Base-by-base conservation (phyloP, 1,140 invertebrate genomes). In the Streblospio benedicti region DNA sequence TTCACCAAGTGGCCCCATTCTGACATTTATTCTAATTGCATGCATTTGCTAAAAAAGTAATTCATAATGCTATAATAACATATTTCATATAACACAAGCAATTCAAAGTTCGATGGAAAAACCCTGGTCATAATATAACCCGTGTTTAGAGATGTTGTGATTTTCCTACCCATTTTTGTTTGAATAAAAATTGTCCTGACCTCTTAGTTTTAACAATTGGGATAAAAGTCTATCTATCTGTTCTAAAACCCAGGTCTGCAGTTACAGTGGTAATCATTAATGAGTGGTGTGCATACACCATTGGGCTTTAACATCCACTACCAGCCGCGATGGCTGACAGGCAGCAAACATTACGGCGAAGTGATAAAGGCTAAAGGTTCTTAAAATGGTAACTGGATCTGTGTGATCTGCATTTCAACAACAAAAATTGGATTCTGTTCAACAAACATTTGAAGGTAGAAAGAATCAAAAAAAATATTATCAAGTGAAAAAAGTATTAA, bases 221-320 rank as follows among this genome's bases (percentile, higher is more conserved):
- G n/a, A n/a, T n/a, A n/a, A 30, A 12, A 12, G 38, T 41, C 12
- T 41, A 12, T 12, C 12, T 20, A 30, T 6, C 20, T 18, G 12
- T 16, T 25, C 25, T 18, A n/a, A 50, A 18, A 25, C 50, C 60
- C 60, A 35, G 60, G 60, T 58, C 60, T 53, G 38, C 60, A 62
- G 30, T 35, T 57, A 41, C 60, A 62, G 49, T 57, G 55, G 35
- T 38, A 62, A 1, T 55, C 55, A 20, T 27, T 32, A 12, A 12
- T 6, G 9, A 62, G 44, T 6, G 53, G 41, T 14, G 60, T 62
- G 47, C 60, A 62, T 1, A 62, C 60, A 41, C 60, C 60, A 49
- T 62, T 62, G 9, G n/a, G n/a, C n/a, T n/a, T n/a, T n/a, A n/a
- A n/a, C n/a, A n/a, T n/a, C n/a, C n/a, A n/a, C n/a, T n/a, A 49